phyloP scores from a whole-genome alignment of 2,797 vertebrate genomes.

The Rhabdomys pumilio region DNA sequence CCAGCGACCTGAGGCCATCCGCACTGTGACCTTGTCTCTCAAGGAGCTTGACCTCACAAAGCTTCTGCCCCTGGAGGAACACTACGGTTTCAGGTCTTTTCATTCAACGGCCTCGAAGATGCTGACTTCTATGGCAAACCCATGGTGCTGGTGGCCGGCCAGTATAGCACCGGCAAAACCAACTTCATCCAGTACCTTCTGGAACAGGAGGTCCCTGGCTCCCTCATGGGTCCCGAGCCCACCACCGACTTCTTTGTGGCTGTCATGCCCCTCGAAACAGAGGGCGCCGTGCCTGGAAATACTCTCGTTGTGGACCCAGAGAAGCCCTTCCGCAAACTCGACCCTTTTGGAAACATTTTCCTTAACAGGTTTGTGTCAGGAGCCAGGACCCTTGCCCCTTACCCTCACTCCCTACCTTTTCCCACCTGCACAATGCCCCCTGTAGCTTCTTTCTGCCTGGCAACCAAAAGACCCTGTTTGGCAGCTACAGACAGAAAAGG shows the following conservation, averaged over 20 bases:
- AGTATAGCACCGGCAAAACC: slow-evolving; percentile 97
- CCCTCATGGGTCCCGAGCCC: slow-evolving; percentile 95
- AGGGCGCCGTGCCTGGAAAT: slow-evolving; percentile 94
- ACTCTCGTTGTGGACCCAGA: slow-evolving; percentile 96
- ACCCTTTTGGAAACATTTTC: slow-evolving; percentile 97
- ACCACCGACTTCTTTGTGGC: slow-evolving; percentile 97
- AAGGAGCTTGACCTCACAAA: slow-evolving; percentile 95
- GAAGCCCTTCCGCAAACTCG: slow-evolving; percentile 97
- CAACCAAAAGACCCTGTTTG: too few species aligned
- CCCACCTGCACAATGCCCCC: too few species aligned
- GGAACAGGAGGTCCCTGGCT: slow-evolving; percentile 96
- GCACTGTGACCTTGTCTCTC: slow-evolving; percentile 95
- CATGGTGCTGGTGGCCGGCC: slow-evolving; percentile 97
- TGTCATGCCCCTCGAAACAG: slow-evolving; percentile 95
- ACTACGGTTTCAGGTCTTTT: slow-evolving; percentile 96
- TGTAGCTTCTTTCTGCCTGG: too few species aligned
- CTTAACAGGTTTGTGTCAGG: slow-evolving; percentile 94
- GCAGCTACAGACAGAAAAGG: too few species aligned
- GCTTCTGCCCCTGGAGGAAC: slow-evolving; percentile 95
- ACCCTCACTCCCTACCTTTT: too few species aligned
- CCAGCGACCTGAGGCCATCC: slow-evolving; percentile 95
- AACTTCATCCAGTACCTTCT: slow-evolving; percentile 97
- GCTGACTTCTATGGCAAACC: slow-evolving; percentile 97
- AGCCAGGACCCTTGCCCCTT: too few species aligned
- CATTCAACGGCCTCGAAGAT: slow-evolving; percentile 95